A percentile compares a stretch with the other conserved stretches of the same genome.
Conservation (phyloP, 2,797 vertebrate genomes). For the Balearica regulorum region DNA sequence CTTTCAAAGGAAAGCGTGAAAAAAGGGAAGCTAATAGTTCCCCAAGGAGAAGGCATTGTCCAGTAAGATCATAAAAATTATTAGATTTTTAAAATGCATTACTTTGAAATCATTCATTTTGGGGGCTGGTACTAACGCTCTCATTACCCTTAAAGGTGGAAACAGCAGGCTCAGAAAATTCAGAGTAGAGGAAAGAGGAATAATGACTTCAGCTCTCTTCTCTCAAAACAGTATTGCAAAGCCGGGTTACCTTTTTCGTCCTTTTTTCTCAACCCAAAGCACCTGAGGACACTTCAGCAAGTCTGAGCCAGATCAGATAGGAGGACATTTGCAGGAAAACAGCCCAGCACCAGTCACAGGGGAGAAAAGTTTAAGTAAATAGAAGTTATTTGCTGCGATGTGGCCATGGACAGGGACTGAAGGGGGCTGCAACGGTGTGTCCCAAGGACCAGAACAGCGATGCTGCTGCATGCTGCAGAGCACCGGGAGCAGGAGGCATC, state of each 20-base stretch:
- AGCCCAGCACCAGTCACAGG: background rate
- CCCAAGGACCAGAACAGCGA: background rate
- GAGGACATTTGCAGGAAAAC: background rate
- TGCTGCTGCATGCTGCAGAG: background rate
- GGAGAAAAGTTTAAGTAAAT: background rate
- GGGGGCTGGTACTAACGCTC: background rate
- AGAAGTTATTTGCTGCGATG: background rate
- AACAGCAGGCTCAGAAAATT: background rate
- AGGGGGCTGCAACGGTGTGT: rapidly evolving
- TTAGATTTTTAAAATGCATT: background rate
- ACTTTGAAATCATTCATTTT: background rate
- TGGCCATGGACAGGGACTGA: background rate
- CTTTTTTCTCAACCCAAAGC: background rate
- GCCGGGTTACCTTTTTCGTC: background rate
- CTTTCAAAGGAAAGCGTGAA: background rate
- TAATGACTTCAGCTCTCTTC: background rate
- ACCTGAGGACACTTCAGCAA: background rate
- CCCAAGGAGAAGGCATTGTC: background rate
- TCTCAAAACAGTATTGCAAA: background rate
- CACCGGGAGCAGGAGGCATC: background rate
- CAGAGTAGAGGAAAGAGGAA: background rate
- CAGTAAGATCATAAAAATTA: background rate
- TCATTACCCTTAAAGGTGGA: background rate
- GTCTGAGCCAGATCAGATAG: rapidly evolving
- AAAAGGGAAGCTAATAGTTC: background rate